Base-by-base conservation (phyloP, 1,140 invertebrate genomes). In the Oncopeltus fasciatus region DNA sequence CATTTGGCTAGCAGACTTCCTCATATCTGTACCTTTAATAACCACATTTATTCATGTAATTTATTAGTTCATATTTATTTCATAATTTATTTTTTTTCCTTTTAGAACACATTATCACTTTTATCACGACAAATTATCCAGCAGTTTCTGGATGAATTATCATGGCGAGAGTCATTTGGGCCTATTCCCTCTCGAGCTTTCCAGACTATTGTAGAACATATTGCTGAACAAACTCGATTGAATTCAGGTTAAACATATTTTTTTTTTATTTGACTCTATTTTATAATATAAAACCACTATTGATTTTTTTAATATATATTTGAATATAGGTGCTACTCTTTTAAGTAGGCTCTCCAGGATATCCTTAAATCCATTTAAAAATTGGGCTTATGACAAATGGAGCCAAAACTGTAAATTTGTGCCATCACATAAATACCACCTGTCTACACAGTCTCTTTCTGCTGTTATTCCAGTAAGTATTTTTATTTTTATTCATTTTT, bases 91-190 rank as follows among this genome's bases (percentile, higher is more conserved):
- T 20, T 46, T 46, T 1, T n/a, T 4, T 46, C 12, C 12, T 4
- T 46, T 4, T 85, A 92, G 76, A 92, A 90, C 71, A 90, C 89
- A 0, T 71, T 93, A 8, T 89, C 87, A 20, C 73, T 91, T 58
- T 74, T 93, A 0, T 90, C 86, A 3, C 76, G 87, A 56, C 84
- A 87, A 72, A 87, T 90, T 72, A 90, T 92, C 69, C 89, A 92
- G 70, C 87, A 92, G 70, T 92, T 92, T 71, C 74, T 94, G 44
- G 89, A 93, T 70, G 90, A 94, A 71, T 74, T 94, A 3, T 85
- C 87, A 11, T 90, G 87, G 87, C 70, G 83, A 64, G 82, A 85
- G 71, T 81, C 82, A 67, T 91, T 82, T 69, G 89, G 88, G 0
- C 76, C 78, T 1, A 84, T 85, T 9, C 79, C 88, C 0, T 76